Evolutionary conservation across 2,797 vertebrate genomes (phyloP).

Genomic region (Catamblyrhynchus diadema): DNA sequence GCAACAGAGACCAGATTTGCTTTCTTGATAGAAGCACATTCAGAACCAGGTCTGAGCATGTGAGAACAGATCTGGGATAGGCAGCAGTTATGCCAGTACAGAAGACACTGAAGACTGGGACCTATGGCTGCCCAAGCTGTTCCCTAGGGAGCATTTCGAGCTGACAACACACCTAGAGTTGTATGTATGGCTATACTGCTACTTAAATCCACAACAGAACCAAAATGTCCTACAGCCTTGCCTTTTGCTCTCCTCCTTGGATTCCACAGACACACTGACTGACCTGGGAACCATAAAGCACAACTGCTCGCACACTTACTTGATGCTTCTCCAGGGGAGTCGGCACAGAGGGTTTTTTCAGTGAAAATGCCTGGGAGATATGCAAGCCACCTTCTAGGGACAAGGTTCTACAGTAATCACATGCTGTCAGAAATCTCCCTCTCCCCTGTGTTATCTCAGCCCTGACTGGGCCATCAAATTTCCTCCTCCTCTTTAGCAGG

Average conservation of each 20-base stretch:
- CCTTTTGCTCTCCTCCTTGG: background rate
- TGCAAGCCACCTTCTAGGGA: background rate
- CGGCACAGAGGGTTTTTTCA: background rate
- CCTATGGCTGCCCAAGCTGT: background rate
- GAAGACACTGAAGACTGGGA: background rate
- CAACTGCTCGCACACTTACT: background rate
- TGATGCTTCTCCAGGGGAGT: background rate
- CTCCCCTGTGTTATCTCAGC: background rate
- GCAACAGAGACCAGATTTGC: background rate
- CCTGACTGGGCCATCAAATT: background rate
- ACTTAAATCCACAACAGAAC: background rate
- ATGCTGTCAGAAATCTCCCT: background rate
- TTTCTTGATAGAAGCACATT: background rate
- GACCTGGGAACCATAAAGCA: background rate
- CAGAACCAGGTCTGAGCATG: fast-evolving
- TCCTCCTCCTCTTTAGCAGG: background rate
- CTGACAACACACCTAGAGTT: background rate
- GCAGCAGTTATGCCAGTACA: background rate
- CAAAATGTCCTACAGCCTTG: background rate
- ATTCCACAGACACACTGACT: background rate
- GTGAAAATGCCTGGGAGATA: background rate
- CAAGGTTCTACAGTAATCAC: background rate
- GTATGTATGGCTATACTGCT: background rate
- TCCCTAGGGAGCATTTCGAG: background rate
- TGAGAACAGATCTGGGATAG: background rate